These are phyloP conservation scores for Rutilus rutilus DNA, from an alignment of 2,113 vertebrate genomes.

Conservation along the genomic window DNA sequence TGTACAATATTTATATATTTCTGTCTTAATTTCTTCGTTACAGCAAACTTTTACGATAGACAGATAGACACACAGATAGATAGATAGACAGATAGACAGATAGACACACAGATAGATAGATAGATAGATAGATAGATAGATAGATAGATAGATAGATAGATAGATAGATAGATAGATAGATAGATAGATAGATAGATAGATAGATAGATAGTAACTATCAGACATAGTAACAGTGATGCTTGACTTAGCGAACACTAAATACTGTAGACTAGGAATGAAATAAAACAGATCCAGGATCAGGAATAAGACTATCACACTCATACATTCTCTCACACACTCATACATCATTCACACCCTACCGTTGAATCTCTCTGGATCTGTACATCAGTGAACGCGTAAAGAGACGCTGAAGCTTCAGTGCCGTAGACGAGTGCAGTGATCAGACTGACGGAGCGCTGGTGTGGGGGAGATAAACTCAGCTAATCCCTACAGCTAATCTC, in stretches of 20 bases:
- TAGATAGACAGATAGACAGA: no score
- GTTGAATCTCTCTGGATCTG: neutral
- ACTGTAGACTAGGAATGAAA: neutral
- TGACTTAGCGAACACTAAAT: neutral
- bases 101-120: no score
- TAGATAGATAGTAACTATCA: no score
- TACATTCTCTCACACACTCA: neutral
- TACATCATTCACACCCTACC: neutral
- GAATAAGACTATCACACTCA: neutral
- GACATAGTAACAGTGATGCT: no score
- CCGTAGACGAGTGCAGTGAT: neutral
- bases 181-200: no score
- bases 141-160: no score
- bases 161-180: no score
- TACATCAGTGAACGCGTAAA: neutral
- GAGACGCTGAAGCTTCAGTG: neutral
- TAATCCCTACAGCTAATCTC: conserved; percentile 70
- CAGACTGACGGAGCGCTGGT: conserved; percentile 19
- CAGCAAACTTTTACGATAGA: no score
- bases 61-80: no score
- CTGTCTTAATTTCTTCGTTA: no score
- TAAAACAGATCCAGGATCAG: neutral
- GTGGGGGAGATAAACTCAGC: conserved; percentile 31
- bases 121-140: no score
- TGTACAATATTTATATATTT: no score